A percentile compares a stretch with the other conserved stretches of the same genome.
Evolutionary conservation across 2,797 vertebrate genomes (phyloP).

Genomic region (Balearica regulorum): DNA sequence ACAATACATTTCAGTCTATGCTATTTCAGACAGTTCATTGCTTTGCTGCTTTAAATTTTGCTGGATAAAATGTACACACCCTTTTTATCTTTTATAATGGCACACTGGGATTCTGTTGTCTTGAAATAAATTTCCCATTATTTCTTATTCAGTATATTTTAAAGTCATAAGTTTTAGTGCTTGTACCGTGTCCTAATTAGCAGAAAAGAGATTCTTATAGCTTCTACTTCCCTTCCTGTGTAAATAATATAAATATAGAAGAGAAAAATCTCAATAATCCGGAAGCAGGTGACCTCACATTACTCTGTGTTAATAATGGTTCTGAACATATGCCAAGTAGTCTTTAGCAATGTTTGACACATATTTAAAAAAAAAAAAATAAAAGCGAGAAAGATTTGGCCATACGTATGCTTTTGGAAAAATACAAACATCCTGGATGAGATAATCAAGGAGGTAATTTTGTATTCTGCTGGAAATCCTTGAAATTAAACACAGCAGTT

Average conservation of each 20-base stretch:
- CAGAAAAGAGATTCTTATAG: neutral
- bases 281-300: neutral
- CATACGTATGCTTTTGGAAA: neutral
- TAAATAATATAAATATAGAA: neutral
- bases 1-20: neutral
- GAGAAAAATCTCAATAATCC: neutral
- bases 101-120: neutral
- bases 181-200: neutral
- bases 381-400: neutral
- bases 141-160: neutral
- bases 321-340: neutral
- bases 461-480: neutral
- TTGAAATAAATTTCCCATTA: neutral
- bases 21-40: neutral
- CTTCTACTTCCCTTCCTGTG: neutral
- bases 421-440: conserved; percentile 15
- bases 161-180: neutral
- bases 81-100: neutral
- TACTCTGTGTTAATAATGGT: neutral
- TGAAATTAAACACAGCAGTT: neutral
- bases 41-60: neutral
- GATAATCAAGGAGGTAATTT: neutral
- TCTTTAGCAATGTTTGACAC: neutral
- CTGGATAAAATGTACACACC: neutral
- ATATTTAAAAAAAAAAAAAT: neutral